Evolutionary conservation across 2,113 vertebrate species (phyloP).

Genomic region (Proterorhinus semilunaris): DNA sequence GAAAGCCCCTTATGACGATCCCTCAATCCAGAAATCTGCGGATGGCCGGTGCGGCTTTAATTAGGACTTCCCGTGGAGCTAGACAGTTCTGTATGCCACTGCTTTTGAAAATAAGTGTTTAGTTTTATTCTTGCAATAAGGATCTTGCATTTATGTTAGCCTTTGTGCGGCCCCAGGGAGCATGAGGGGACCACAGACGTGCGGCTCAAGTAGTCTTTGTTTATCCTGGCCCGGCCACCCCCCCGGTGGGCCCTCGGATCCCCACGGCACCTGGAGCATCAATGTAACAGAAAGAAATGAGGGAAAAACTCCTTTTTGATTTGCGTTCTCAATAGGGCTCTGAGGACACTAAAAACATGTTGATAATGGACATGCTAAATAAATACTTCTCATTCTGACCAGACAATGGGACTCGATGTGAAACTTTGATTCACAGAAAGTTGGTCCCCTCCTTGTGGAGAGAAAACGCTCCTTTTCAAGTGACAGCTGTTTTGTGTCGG

Average conservation of each 20-base stretch:
- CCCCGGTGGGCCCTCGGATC: slow-evolving; percentile 73
- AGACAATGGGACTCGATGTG: slow-evolving; percentile 76
- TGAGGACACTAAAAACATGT: slow-evolving; percentile 76
- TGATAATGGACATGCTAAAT: slow-evolving; percentile 82
- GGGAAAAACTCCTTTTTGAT: slow-evolving; percentile 72
- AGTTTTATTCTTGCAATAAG: slow-evolving; percentile 86
- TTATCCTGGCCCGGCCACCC: slow-evolving; percentile 73
- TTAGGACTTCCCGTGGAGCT: slow-evolving; percentile 79
- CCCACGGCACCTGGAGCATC: slow-evolving; percentile 83
- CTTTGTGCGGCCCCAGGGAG: slow-evolving; percentile 78
- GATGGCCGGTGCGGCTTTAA: slow-evolving; percentile 80
- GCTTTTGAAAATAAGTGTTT: slow-evolving; percentile 83
- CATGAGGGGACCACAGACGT: slow-evolving; percentile 79
- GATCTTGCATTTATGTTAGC: slow-evolving; percentile 83
- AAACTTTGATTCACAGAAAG: slow-evolving; percentile 75
- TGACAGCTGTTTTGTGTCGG: slow-evolving; percentile 77
- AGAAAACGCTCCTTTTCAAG: slow-evolving; percentile 72
- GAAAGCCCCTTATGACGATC: slow-evolving; percentile 81
- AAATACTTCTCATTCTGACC: slow-evolving; percentile 75
- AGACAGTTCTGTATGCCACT: slow-evolving; percentile 78
- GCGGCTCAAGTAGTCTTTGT: slow-evolving; percentile 83
- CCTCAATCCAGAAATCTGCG: slow-evolving; percentile 76
- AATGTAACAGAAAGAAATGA: slow-evolving; percentile 83
- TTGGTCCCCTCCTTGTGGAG: slow-evolving; percentile 53
- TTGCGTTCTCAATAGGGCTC: slow-evolving; percentile 72